phyloP scores from a whole-genome alignment of 2,113 vertebrate genomes.

The Rhabdornis inornatus region DNA sequence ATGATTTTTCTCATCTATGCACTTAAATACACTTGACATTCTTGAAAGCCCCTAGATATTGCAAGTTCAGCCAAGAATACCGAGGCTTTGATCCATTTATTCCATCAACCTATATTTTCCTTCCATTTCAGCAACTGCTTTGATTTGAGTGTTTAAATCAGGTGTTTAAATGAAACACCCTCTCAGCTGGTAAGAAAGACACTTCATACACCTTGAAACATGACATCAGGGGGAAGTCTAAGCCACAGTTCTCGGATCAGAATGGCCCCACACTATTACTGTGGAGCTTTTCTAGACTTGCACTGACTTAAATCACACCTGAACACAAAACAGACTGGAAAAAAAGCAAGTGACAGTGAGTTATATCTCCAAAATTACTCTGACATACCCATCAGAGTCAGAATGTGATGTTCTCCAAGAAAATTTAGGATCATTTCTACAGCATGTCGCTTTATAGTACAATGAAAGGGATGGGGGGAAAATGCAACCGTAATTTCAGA shows the following conservation, averaged over 20 bases:
- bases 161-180: background rate
- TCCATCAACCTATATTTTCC: background rate
- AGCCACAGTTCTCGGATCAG: background rate
- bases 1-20: background rate
- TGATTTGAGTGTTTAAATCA: background rate
- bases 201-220: background rate
- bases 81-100: background rate
- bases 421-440: background rate
- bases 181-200: background rate
- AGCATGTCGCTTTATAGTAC: background rate
- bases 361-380: background rate
- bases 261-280: background rate
- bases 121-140: background rate
- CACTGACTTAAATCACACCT: background rate
- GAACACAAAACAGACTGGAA: background rate
- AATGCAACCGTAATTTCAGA: background rate
- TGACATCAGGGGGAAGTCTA: background rate
- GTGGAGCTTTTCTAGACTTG: background rate
- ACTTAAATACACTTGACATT: background rate
- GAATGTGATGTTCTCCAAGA: background rate
- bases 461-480: rapidly evolving
- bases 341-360: background rate
- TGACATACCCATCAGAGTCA: background rate
- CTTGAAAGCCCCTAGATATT: background rate
- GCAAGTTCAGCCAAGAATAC: background rate